Base-by-base conservation (phyloP, 1,140 invertebrate species). In the Lamellibrachia luymesi region DNA sequence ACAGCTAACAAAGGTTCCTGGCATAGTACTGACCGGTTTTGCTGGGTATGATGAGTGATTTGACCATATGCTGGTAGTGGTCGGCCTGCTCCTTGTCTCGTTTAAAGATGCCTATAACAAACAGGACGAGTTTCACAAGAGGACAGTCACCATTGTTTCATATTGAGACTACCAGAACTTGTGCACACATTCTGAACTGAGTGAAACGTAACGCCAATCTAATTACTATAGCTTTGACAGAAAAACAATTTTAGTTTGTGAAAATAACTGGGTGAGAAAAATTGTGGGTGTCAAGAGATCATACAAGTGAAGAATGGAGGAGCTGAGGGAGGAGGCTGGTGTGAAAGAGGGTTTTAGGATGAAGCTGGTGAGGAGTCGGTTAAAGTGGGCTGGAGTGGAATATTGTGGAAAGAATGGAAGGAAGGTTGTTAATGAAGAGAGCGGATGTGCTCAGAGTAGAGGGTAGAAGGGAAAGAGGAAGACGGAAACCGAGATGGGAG, bases 11-110 rank as follows among this genome's bases (percentile, higher is more conserved):
- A 17, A 80, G 2, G 38, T 38, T 38, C 38, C 38, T 38, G 38
- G 25, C 64, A 80, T 22, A 22, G 7, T 2, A 80, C 91, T 51
- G 7, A 92, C 92, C 50, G n/a, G 2, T 50, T 50, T 52, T 52
- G n/a, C 2, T 51, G 6, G 50, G 92, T 56, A 51, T 92, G 10
- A 92, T 13, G 22, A 97, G 94, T 90, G 94, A 94, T 80, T 96
- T 93, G 8, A 99, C 96, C 94, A 99, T 97, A 94, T 97, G 97
- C 95, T 98, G 98, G 96, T 99, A 99, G 95, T 99, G 97, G 94
- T 99, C 98, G 27, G 99, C 98, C 97, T 99, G 98, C 91, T 98
- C 98, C n/a, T 98, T 98, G 93, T 99, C 96, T 38, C 98, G 96
- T 90, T 96, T 95, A 94, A 97, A 97, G n/a, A 97, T 94, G 92